Base-by-base conservation (phyloP, 1,140 invertebrate genomes). In the Drosophila varians region DNA sequence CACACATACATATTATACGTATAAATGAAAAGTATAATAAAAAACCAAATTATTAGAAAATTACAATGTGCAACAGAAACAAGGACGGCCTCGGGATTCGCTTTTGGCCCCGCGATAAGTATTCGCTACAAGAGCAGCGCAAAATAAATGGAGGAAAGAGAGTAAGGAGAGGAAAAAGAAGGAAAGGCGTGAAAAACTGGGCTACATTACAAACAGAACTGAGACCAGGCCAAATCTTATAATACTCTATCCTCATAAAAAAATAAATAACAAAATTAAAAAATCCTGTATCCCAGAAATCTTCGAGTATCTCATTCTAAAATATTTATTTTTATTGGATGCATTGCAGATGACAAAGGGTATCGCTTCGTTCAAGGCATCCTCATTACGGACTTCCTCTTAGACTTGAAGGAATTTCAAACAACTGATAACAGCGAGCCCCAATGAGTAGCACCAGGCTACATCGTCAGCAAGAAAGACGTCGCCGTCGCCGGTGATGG, bases 61-160 rank as follows among this genome's bases (percentile, higher is more conserved):
- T 87, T 86, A 82, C 80, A 86, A 78, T 83, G 74, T 61, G 71
- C 38, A 58, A 48, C 71, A 62, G 43, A 47, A 69, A 60, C 71
- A 69, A 65, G 55, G 77, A 80, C 74, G 82, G 74, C 82, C 82
- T 86, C 80, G 82, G 87, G 86, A 76, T 86, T 73, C 68, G 72
- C 80, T 57, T 68, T 70, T 78, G 73, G 64, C 73, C 82, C 69
- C 77, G 80, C 73, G 82, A 86, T 87, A 87, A 86, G 82, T 72
- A 77, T 43, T 69, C 47, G 56, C 52, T 61, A 21, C 34, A 49
- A 75, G 48, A 56, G 43, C 18, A 16, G 42, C 40, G 31, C 16
- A 68, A 48, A 58, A 53, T 34, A 11, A 25, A 42, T 46, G 48
- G 40, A 40, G 42, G 21, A 21, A 21, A 21, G 21, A 4, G 31